Percentiles rank a stretch among this genome's conserved stretches.
Evolutionary conservation across 1,140 invertebrate species (phyloP).

Genomic region (Eupeodes corollae): DNA sequence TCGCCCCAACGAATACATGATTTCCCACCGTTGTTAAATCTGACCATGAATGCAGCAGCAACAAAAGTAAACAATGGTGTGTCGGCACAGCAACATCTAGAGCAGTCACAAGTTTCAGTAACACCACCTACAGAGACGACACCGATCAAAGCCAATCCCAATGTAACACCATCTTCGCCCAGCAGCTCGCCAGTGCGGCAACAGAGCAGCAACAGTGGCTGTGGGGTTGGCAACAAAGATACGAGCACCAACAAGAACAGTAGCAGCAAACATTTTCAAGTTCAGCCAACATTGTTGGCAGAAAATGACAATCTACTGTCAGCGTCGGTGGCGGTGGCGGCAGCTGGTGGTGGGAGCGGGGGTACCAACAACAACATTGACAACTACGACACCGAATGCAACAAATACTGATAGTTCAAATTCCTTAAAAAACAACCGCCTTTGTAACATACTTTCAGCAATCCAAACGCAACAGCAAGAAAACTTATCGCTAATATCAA

Average conservation of each 20-base stretch:
- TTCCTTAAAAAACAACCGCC: background rate
- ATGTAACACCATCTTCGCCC: background rate
- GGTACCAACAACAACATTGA: background rate
- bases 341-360: background rate
- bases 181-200: background rate
- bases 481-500: too few relatives aligned
- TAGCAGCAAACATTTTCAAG: background rate
- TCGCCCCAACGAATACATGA: constrained; percentile 31
- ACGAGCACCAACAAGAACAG: background rate
- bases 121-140: background rate
- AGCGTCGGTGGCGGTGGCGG: background rate
- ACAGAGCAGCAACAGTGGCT: background rate
- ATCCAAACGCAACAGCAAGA: background rate
- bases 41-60: background rate
- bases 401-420: background rate
- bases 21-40: constrained; percentile 7
- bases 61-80: background rate
- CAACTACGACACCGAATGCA: background rate
- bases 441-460: background rate
- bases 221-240: background rate
- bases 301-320: constrained; percentile 2
- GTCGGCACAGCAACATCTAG: background rate
- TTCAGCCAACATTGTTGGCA: background rate
- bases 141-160: too few relatives aligned
- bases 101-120: background rate